A percentile compares a stretch with the other conserved stretches of the same genome.
Evolutionary conservation across 37 sponge, comb jelly and placozoan species (phyloP).

Genomic region (Sycon ciliatum): DNA sequence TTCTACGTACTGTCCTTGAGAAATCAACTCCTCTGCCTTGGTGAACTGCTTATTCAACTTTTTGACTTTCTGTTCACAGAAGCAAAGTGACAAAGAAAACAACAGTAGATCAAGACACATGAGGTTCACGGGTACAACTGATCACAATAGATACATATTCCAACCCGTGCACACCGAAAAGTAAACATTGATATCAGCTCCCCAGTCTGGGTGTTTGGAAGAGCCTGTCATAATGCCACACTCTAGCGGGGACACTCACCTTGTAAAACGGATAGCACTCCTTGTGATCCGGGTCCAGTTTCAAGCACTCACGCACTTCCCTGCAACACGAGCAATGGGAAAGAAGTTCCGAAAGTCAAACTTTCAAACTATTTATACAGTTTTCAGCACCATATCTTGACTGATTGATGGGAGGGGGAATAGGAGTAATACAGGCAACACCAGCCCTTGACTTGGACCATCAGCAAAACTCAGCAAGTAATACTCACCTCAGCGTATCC

Average conservation of each 20-base stretch:
- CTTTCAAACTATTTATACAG: too few relatives aligned
- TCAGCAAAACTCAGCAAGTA: not conserved
- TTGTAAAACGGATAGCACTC: conserved; percentile 82
- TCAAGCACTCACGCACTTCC: conserved; percentile 89
- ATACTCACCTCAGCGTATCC: conserved; percentile 69
- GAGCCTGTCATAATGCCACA: too few relatives aligned
- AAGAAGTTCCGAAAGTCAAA: not conserved
- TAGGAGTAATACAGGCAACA: too few relatives aligned
- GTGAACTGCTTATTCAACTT: conserved; percentile 76
- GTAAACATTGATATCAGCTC: not conserved
- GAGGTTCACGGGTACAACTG: too few relatives aligned
- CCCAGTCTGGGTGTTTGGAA: too few relatives aligned
- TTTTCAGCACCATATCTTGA: too few relatives aligned
- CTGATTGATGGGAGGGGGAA: too few relatives aligned
- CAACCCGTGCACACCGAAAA: not conserved
- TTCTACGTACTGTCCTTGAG: conserved; percentile 44
- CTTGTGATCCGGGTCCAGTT: conserved; percentile 84
- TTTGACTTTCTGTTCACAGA: conserved; percentile 68
- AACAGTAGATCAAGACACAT: not conserved
- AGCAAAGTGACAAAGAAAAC: not conserved
- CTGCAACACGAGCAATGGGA: conserved; percentile 23
- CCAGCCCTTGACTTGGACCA: not conserved
- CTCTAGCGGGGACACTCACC: too few relatives aligned
- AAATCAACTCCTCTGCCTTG: conserved; percentile 42
- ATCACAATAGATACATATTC: not conserved